phyloP scores from a whole-genome alignment of 2,113 vertebrate genomes.

The Pteruthius melanotis region DNA sequence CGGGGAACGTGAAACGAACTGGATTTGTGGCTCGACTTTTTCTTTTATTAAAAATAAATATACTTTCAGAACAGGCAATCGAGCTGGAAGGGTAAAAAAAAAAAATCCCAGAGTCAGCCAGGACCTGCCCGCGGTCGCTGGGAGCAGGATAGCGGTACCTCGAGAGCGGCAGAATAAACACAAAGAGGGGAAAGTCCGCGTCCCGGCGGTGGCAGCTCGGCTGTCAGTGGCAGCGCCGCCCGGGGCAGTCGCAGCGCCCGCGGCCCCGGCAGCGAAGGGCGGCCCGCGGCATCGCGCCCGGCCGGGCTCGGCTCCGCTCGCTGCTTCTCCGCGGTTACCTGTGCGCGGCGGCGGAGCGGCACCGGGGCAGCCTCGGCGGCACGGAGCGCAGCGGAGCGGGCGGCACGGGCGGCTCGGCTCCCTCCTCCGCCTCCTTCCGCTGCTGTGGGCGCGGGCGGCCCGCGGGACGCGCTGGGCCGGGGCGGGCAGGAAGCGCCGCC shows the following conservation, averaged over 20 bases:
- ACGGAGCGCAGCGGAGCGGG: no score
- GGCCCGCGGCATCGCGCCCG: background rate
- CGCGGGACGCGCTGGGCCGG: no score
- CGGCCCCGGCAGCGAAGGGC: background rate
- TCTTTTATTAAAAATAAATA: constrained; percentile 32
- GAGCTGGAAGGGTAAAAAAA: background rate
- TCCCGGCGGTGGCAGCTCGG: background rate
- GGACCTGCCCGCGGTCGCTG: background rate
- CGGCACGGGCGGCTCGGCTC: background rate
- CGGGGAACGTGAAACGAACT: background rate
- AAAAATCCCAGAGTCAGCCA: background rate
- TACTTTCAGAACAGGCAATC: background rate
- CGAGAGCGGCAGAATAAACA: background rate
- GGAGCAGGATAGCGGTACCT: background rate
- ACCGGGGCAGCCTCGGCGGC: background rate
- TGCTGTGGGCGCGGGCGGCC: no score
- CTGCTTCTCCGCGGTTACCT: constrained; percentile 9
- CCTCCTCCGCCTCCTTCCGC: background rate
- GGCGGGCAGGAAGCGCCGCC: no score
- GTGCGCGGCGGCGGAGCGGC: background rate
- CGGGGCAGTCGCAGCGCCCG: background rate
- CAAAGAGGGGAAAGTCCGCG: background rate
- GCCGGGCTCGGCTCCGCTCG: background rate
- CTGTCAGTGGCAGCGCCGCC: constrained; percentile 24
- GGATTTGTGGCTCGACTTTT: background rate